These are phyloP conservation scores for Lycophotia porphyrea DNA, from an alignment of 2,888 invertebrate genomes.

Conservation along the genomic window DNA sequence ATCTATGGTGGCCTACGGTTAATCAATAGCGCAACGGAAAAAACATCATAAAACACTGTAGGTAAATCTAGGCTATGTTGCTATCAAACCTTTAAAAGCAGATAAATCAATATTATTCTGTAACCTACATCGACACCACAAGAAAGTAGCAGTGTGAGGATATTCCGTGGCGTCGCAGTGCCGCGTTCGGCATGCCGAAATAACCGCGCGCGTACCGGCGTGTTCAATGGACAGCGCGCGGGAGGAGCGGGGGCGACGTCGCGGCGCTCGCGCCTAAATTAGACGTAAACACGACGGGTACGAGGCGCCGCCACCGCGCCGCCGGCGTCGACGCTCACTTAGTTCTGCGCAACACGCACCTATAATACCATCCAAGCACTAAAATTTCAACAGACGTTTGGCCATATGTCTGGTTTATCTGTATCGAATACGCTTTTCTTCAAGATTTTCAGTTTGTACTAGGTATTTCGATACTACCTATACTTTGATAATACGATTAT, in stretches of 20 bases:
- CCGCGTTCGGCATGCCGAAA: conserved; percentile 84
- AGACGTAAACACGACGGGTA: conserved; percentile 89
- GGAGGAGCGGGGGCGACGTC: conserved; percentile 82
- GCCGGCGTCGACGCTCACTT: conserved; percentile 69
- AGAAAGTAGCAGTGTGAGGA: conserved; percentile 70
- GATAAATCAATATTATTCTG: conserved; percentile 55
- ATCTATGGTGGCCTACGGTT: not conserved
- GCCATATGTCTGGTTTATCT: conserved; percentile 21
- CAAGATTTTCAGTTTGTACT: conserved; percentile 21
- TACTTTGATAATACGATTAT: not conserved
- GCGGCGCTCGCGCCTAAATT: conserved; percentile 90
- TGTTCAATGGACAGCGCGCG: conserved; percentile 87
- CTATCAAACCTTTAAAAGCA: conserved; percentile 16
- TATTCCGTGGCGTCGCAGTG: conserved; percentile 79
- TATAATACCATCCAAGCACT: conserved; percentile 62
- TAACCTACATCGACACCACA: conserved; percentile 66
- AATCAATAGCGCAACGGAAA: not conserved
- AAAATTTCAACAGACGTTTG: conserved; percentile 43
- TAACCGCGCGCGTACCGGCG: conserved; percentile 85
- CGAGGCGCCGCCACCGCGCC: conserved; percentile 82
- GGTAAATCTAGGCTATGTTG: not conserved
- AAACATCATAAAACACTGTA: not conserved
- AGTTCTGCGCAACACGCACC: conserved; percentile 64
- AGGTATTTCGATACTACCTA: not conserved
- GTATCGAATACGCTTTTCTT: conserved; percentile 11